Base-by-base conservation (phyloP, 1,140 invertebrate species). In the Drosophila carrolli region DNA sequence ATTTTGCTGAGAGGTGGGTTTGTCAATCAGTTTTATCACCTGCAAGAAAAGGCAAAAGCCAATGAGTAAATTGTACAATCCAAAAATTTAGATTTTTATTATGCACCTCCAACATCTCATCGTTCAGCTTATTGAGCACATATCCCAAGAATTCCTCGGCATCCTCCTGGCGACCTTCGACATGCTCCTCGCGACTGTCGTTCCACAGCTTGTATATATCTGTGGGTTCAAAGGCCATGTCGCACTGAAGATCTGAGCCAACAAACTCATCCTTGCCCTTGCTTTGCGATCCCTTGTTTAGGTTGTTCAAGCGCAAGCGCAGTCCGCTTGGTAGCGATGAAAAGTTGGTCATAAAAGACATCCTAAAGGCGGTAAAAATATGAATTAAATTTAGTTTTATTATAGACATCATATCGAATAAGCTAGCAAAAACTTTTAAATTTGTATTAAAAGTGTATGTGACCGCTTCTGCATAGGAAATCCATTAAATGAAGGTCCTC, bases 131-230 rank as follows among this genome's bases (percentile, higher is more conserved):
- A 93, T 99, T 99, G 1, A 99, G 94, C 50, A 99, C 94, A 93
- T 96, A 98, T 11, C 97, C 96, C 1, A 99, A 94, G 93, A 99
- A 99, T 88, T 99, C 98, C 92, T 99, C 98, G 0, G 98, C 98
- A 93, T 99, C 98, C 92, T 99, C 97, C 91, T 99, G 97, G 8
- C 97, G 93, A 5, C 97, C 97, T 93, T 97, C 96, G 0, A 90
- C 91, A 66, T 97, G 94, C 71, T 95, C 95, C 38, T 95, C 95
- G 37, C 95, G 94, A 23, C 96, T 95, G 9, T 97, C 96, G 56
- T 95, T 95, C 72, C 98, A 94, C 93, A 98, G 95, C 72, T 96
- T 96, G 86, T 97, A 97, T 16, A 98, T 95, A 74, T 96, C 96
- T 29, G 94, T 94, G 13, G 97, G 97, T 92, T 98, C 97, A 91